phyloP scores from a whole-genome alignment of 2,113 vertebrate genomes.

The Furnarius figulus region DNA sequence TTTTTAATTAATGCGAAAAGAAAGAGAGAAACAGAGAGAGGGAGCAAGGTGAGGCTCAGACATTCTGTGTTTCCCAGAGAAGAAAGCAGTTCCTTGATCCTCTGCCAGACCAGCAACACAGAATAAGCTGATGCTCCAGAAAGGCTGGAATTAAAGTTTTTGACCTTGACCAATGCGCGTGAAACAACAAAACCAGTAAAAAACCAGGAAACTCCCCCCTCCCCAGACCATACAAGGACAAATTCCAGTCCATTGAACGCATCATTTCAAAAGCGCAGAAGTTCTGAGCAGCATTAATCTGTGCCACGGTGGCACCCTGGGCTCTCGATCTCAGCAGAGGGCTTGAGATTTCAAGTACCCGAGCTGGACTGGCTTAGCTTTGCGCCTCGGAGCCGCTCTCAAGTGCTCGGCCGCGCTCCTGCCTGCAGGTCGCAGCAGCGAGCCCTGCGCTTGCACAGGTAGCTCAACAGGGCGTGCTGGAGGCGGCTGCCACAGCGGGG shows the following conservation, averaged over 20 bases:
- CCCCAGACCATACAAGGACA: background rate
- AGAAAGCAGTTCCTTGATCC: background rate
- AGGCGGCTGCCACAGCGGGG: background rate
- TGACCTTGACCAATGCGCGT: accelerated
- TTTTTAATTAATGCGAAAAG: background rate
- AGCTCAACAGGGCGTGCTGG: background rate
- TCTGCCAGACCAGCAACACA: background rate
- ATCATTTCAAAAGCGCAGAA: background rate
- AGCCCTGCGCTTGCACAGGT: background rate
- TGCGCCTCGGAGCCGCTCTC: background rate
- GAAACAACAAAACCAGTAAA: background rate
- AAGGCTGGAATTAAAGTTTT: background rate
- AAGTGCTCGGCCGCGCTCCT: background rate
- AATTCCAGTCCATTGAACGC: background rate
- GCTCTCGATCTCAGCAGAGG: accelerated
- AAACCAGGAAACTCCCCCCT: accelerated
- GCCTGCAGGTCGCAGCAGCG: background rate
- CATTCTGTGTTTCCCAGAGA: background rate
- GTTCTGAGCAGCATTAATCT: background rate
- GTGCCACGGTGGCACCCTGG: background rate
- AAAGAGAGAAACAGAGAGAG: background rate
- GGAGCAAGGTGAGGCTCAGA: background rate
- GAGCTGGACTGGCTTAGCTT: background rate
- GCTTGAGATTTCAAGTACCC: background rate
- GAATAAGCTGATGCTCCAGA: background rate